A percentile compares a stretch with the other conserved stretches of the same genome.
Conservation (phyloP, 2,113 vertebrate species). For the Isurus oxyrinchus region DNA sequence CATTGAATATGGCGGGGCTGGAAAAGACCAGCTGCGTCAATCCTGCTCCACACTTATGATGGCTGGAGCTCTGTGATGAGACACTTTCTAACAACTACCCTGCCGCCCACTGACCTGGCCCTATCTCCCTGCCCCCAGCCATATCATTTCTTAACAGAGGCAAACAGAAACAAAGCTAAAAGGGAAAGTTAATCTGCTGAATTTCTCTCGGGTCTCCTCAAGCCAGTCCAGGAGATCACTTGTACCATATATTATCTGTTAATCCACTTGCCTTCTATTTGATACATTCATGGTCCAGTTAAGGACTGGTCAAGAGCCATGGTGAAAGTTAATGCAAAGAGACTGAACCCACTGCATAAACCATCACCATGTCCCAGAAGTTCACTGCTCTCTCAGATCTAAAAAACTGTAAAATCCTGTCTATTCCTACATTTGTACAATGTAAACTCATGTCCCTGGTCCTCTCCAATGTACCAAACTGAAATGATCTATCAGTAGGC, state of each 20-base stretch:
- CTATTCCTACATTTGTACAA: neutral
- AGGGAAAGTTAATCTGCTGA: neutral
- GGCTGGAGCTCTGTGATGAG: neutral
- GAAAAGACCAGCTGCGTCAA: neutral
- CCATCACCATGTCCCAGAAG: neutral
- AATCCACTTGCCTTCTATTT: neutral
- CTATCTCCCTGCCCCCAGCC: neutral
- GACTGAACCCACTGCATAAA: neutral
- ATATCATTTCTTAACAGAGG: neutral
- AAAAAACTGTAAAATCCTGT: neutral
- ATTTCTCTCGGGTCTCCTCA: neutral
- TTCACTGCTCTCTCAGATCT: neutral
- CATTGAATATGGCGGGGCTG: neutral
- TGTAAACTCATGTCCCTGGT: neutral
- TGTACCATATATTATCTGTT: neutral
- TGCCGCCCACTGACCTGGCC: too few relatives aligned
- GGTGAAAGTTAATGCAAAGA: neutral
- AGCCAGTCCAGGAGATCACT: neutral
- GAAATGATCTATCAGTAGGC: neutral
- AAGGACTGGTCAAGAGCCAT: neutral
- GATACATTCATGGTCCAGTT: neutral
- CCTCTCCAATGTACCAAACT: neutral
- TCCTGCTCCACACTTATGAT: neutral
- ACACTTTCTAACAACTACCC: neutral
- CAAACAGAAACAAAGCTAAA: neutral